Evolutionary conservation across 2,113 vertebrate species (phyloP).

Genomic region (Scomber scombrus): DNA sequence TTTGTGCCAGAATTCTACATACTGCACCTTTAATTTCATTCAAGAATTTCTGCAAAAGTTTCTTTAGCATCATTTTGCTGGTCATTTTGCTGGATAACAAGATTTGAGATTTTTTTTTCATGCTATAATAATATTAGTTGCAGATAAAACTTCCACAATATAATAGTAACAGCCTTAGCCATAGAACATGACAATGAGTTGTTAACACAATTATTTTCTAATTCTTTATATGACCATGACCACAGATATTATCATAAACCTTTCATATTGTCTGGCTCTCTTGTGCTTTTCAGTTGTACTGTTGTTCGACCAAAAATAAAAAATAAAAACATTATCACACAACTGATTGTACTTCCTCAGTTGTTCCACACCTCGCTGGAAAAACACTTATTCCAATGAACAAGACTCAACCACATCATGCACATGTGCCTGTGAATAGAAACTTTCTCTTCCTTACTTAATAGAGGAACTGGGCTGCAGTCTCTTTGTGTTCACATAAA

Average conservation of each 20-base stretch:
- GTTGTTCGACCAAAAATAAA: background rate
- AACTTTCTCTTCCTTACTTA: slow-evolving; percentile 36
- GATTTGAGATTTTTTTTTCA: too few relatives aligned
- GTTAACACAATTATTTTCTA: background rate
- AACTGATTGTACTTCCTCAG: background rate
- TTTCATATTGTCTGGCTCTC: background rate
- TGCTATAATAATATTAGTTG: too few relatives aligned
- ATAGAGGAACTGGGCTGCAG: background rate
- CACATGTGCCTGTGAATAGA: background rate
- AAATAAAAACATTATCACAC: background rate
- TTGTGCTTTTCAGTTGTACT: background rate
- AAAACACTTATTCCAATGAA: background rate
- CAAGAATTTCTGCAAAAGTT: too few relatives aligned
- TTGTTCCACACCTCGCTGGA: background rate
- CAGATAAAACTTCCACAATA: too few relatives aligned
- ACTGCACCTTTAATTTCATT: too few relatives aligned
- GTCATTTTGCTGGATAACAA: too few relatives aligned
- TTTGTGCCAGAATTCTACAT: too few relatives aligned
- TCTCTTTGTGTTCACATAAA: background rate
- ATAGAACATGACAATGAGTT: background rate
- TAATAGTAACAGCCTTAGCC: background rate
- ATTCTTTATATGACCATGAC: background rate
- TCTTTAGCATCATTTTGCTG: too few relatives aligned
- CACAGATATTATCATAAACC: background rate
- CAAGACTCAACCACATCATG: background rate